Percentiles rank a stretch among this genome's conserved stretches.
Evolutionary conservation across 2,888 invertebrate genomes (phyloP).

Genomic region (Rhagophthalmus giganteus): DNA sequence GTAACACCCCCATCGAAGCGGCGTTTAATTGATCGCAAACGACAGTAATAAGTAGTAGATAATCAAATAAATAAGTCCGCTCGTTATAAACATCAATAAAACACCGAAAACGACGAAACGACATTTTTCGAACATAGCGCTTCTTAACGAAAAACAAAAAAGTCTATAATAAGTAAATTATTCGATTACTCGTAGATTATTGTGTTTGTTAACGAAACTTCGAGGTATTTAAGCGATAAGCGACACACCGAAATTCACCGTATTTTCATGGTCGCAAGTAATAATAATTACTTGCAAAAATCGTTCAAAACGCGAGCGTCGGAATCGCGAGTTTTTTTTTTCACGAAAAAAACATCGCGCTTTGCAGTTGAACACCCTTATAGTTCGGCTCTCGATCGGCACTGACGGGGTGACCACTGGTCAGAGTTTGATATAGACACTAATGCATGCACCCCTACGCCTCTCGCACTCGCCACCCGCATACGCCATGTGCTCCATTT

Average conservation of each 20-base stretch:
- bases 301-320: not conserved
- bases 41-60: slow-evolving; percentile 41
- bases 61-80: slow-evolving; percentile 45
- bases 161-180: too few species aligned
- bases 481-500: slow-evolving; percentile 41
- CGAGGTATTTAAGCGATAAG: slow-evolving; percentile 8
- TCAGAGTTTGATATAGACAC: slow-evolving; percentile 52
- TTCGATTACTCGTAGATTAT: slow-evolving; percentile 7
- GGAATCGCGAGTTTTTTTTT: slow-evolving; percentile 3
- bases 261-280: not conserved
- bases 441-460: slow-evolving; percentile 55
- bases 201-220: slow-evolving; percentile 5
- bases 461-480: slow-evolving; percentile 38
- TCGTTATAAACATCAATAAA: slow-evolving; percentile 43
- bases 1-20: too few species aligned
- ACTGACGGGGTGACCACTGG: slow-evolving; percentile 52
- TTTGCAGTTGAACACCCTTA: slow-evolving; percentile 16
- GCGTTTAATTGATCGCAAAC: slow-evolving; percentile 23
- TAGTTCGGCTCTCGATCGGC: slow-evolving; percentile 30
- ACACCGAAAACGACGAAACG: slow-evolving; percentile 32
- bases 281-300: not conserved
- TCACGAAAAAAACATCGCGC: slow-evolving; percentile 1
- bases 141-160: not conserved
- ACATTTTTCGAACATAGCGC: slow-evolving; percentile 18
- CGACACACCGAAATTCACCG: slow-evolving; percentile 15